A percentile compares a stretch with the other conserved stretches of the same genome.
phyloP scores from a whole-genome alignment of 2,888 invertebrate species.

The Empis stercorea region DNA sequence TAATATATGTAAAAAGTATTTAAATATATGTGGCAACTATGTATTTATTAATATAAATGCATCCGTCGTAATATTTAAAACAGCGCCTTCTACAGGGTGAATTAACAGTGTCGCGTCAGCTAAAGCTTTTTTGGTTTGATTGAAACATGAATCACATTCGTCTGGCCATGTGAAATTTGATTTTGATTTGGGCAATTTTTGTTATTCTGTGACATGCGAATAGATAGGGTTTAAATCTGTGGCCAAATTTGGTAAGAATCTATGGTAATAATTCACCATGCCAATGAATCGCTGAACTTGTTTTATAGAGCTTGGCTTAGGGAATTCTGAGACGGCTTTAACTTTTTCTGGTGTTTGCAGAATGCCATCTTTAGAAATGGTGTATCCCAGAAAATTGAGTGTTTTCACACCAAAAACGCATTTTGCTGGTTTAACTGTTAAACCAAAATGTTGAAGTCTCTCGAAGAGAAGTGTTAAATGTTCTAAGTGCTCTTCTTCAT shows the following conservation, averaged over 20 bases:
- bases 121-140: neutral
- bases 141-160: neutral
- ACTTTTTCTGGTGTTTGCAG: neutral
- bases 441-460: neutral
- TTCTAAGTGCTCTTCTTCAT: neutral
- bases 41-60: too few species aligned
- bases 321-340: neutral
- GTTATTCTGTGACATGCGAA: neutral
- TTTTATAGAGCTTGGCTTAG: neutral
- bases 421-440: neutral
- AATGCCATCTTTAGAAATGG: neutral
- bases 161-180: neutral
- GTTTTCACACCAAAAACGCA: constrained; percentile 1
- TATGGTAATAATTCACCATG: constrained; percentile 6
- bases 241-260: constrained; percentile 3
- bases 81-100: neutral
- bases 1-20: too few species aligned
- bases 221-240: neutral
- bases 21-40: too few species aligned
- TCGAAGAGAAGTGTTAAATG: neutral
- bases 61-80: neutral
- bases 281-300: constrained; percentile 3
- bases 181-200: neutral
- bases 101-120: neutral
- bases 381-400: constrained; percentile 3